These are phyloP conservation scores for Pseudoatta argentina DNA, from an alignment of 1,140 invertebrate species.

Conservation along the genomic window DNA sequence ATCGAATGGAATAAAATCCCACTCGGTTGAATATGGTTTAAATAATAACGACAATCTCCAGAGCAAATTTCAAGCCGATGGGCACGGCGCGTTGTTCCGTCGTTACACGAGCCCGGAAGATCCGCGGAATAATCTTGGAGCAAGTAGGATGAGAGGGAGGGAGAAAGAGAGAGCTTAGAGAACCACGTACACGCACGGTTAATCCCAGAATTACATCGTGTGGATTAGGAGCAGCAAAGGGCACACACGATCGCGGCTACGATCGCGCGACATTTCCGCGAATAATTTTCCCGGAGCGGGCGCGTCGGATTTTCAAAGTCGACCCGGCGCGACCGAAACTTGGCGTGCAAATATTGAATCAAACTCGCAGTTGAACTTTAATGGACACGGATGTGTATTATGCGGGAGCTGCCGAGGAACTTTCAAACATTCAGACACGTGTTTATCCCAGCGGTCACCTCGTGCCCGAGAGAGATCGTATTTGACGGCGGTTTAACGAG, in stretches of 20 bases:
- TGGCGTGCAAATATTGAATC: constrained; percentile 59
- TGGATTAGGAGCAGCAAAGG: constrained; percentile 54
- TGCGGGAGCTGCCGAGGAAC: constrained; percentile 40
- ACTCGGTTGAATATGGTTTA: not conserved
- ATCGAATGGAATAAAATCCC: not conserved
- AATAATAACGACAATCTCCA: constrained; percentile 11
- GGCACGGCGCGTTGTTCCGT: constrained; percentile 11
- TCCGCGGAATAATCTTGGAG: constrained; percentile 64
- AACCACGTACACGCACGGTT: constrained; percentile 65
- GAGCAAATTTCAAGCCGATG: constrained; percentile 49
- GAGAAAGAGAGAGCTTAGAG: constrained; percentile 27
- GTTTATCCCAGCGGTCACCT: constrained; percentile 5
- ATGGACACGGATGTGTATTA: constrained; percentile 39
- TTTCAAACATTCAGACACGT: constrained; percentile 40
- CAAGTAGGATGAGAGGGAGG: constrained; percentile 13
- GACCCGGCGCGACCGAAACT: constrained; percentile 14
- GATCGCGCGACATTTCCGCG: constrained; percentile 57
- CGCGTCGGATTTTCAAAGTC: constrained; percentile 65
- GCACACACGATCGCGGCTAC: constrained; percentile 8
- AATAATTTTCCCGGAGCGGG: constrained; percentile 51
- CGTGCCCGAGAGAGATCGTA: not conserved
- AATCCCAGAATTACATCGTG: constrained; percentile 70
- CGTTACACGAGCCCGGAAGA: constrained; percentile 55
- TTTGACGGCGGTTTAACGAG: constrained; percentile 22
- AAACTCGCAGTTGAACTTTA: constrained; percentile 54